Evolutionary conservation across 2,113 vertebrate species (phyloP).

Genomic region (Anas platyrhynchos): DNA sequence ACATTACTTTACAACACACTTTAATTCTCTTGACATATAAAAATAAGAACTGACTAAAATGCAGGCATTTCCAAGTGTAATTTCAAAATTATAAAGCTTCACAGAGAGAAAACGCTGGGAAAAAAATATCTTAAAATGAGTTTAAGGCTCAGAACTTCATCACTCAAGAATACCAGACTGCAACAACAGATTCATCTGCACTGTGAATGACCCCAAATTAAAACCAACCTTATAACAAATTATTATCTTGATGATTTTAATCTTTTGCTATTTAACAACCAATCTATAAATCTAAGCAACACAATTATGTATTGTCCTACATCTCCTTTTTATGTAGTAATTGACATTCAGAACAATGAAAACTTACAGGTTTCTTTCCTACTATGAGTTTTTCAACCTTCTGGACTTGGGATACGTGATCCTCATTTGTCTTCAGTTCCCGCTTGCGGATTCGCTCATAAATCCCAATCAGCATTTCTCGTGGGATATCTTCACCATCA

Average conservation of each 20-base stretch:
- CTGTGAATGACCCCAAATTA: background rate
- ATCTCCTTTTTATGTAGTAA: background rate
- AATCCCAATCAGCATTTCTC: constrained; percentile 94
- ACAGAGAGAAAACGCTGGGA: background rate
- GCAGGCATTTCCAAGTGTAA: background rate
- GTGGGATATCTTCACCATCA: constrained; percentile 95
- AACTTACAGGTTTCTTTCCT: constrained; percentile 94
- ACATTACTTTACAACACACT: background rate
- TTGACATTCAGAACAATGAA: background rate
- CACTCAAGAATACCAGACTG: background rate
- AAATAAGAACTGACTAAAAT: background rate
- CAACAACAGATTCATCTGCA: background rate
- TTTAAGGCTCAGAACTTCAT: background rate
- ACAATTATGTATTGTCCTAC: background rate
- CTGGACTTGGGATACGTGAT: constrained; percentile 97
- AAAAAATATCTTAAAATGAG: background rate
- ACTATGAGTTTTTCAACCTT: constrained; percentile 98
- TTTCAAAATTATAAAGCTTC: background rate
- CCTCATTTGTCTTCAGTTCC: constrained; percentile 95
- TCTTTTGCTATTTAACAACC: background rate
- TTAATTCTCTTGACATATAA: background rate
- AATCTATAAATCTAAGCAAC: background rate
- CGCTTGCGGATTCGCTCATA: constrained; percentile 95
- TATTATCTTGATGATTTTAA: background rate
- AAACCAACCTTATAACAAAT: background rate